Percentiles rank a stretch among this genome's conserved stretches.
These are phyloP conservation scores for Galbula dea DNA, from an alignment of 2,113 vertebrate species.

Conservation along the genomic window DNA sequence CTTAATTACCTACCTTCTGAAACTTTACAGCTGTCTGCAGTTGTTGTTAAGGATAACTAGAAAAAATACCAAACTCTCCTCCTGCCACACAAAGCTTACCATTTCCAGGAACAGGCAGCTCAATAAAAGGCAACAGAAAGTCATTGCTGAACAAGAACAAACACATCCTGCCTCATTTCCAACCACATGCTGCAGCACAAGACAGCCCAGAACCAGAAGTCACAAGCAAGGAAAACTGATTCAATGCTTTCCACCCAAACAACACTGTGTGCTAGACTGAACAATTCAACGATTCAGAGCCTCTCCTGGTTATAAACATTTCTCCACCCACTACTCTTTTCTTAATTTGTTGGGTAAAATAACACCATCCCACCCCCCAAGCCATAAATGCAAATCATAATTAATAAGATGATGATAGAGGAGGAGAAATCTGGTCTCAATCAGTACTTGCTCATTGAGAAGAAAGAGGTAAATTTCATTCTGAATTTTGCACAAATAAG, in stretches of 20 bases:
- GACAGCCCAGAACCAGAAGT: neutral
- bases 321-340: neutral
- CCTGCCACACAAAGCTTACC: neutral
- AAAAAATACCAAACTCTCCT: neutral
- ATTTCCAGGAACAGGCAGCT: neutral
- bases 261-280: neutral
- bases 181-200: neutral
- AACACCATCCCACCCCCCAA: neutral
- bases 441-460: neutral
- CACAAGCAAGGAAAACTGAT: neutral
- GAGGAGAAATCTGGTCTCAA: neutral
- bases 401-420: neutral
- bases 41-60: neutral
- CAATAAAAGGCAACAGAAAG: neutral
- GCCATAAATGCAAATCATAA: neutral
- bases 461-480: neutral
- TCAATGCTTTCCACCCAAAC: neutral
- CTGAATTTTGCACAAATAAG: neutral
- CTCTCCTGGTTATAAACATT: neutral
- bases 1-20: neutral
- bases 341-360: neutral
- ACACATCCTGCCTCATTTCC: neutral
- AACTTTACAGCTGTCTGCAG: neutral
- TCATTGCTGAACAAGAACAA: neutral
- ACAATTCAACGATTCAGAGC: neutral